Evolutionary conservation across 2,888 invertebrate genomes (phyloP), one percentile per base, ranked within the genome.

Genomic region (Tridacna crocea): DNA sequence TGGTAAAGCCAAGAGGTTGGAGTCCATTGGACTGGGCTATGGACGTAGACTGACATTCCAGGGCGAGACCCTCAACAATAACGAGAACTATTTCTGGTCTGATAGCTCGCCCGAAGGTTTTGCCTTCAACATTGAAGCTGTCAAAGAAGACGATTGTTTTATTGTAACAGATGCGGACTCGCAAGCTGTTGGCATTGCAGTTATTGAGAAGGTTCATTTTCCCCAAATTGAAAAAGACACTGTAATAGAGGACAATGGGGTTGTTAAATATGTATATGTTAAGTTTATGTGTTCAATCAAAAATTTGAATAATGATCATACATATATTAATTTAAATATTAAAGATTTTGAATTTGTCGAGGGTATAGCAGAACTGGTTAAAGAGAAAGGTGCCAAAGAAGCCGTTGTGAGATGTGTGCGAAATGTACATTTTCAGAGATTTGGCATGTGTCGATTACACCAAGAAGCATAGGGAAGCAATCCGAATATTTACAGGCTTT

Each of bases 21-120:
- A 96, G 88, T 96, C 96, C 47, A 96, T 97, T 89, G 97, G 97
- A 0, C 96, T 96, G 90, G 97, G 97, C 13, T 97, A 96, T 92
- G 96, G 97, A 11, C 96, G 96, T 82, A 95, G 97, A 66, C 95
- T 97, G 84, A 97, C 97, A 1, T 97, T 97, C 94, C 96, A 96
- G 91, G 96, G 96, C 0, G 95, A 96, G 77, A 95, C 95, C 66
- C 95, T 96, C 65, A 97, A 97, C 93, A 95, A 95, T 72, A 93
- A 92, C 77, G 89, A 91, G 77, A 96, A 96, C 92, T 97, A 96
- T 94, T 97, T 97, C 95, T 97, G 97, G 96, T 96, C 96, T 36
- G 97, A 97, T 94, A 97, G 96, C 55, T 95, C 96, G 84, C 96
- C 96, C 0, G 96, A 96, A 93, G 97, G 97, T 73, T 97, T 96